Percentiles rank a stretch among this genome's conserved stretches.
phyloP scores from a whole-genome alignment of 2,113 vertebrate species.

The Cranoglanis bouderius region DNA sequence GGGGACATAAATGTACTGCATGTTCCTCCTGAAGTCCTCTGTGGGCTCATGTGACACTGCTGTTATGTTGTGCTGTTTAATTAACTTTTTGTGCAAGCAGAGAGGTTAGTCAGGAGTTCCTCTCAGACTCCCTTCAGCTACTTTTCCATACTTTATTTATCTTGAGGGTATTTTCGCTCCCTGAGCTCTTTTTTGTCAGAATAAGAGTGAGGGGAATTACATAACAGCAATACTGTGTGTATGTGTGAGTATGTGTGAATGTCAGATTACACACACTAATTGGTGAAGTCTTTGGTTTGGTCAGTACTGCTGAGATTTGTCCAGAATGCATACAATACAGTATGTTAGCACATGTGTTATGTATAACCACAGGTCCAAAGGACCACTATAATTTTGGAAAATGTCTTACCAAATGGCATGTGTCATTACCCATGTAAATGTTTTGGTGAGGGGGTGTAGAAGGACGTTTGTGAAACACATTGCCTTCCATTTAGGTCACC shows the following conservation, averaged over 20 bases:
- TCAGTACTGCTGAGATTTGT: background rate
- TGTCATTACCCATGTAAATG: slow-evolving; percentile 6
- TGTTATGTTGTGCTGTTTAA: slow-evolving; percentile 41
- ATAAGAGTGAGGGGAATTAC: background rate
- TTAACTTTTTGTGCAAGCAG: slow-evolving; percentile 36
- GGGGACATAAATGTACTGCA: slow-evolving; percentile 21
- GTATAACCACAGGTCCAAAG: background rate
- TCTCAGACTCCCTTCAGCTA: slow-evolving; percentile 35
- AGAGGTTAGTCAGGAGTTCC: slow-evolving; percentile 15
- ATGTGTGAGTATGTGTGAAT: background rate
- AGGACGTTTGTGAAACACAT: background rate
- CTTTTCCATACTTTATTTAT: slow-evolving; percentile 36
- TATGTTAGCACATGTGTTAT: background rate
- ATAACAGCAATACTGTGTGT: background rate
- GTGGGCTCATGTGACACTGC: slow-evolving; percentile 31
- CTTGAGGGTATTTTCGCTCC: slow-evolving; percentile 3
- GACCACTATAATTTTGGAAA: slow-evolving; percentile 19
- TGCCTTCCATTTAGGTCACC: background rate
- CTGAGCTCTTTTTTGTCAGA: slow-evolving; percentile 32
- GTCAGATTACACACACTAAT: slow-evolving; percentile 16
- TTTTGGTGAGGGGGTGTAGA: background rate
- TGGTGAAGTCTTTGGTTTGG: slow-evolving; percentile 18
- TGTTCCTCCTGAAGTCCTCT: slow-evolving; percentile 40
- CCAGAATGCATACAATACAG: background rate
- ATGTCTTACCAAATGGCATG: slow-evolving; percentile 16